Conservation (phyloP, 2,113 vertebrate genomes). For the Miniopterus natalensis region DNA sequence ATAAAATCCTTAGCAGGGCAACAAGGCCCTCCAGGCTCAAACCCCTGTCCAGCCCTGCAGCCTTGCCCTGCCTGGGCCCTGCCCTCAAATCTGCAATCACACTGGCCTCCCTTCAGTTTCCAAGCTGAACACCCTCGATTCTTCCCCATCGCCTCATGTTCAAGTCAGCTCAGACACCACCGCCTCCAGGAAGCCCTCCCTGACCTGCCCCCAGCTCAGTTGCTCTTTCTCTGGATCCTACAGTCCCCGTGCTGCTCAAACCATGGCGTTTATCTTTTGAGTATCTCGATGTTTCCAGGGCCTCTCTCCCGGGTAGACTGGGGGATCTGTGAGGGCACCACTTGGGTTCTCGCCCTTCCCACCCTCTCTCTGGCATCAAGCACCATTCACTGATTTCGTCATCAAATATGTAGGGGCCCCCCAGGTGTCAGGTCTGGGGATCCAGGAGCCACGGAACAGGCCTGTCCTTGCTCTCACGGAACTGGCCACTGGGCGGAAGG, state of each 20-base stretch:
- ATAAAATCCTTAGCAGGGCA: background rate
- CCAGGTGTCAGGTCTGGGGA: background rate
- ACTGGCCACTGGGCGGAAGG: background rate
- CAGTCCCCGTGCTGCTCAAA: background rate
- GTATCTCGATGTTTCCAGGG: background rate
- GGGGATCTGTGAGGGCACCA: background rate
- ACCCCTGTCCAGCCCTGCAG: background rate
- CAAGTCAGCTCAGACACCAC: background rate
- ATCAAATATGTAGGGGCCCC: background rate
- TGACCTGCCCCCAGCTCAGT: background rate
- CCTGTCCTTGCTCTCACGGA: background rate
- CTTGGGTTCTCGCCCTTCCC: background rate
- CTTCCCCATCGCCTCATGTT: background rate
- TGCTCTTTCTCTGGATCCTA: background rate
- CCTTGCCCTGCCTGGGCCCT: background rate
- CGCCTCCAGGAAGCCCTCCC: constrained; percentile 49
- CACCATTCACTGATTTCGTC: background rate
- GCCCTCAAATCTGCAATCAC: background rate
- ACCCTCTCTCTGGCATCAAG: background rate
- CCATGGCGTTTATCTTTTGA: background rate
- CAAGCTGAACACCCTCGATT: background rate
- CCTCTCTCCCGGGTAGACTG: background rate
- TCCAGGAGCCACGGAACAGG: background rate
- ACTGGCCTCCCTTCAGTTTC: background rate
- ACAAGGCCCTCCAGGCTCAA: background rate